phyloP scores from a whole-genome alignment of 2,888 invertebrate genomes.

The Pharmacophagus antenor region DNA sequence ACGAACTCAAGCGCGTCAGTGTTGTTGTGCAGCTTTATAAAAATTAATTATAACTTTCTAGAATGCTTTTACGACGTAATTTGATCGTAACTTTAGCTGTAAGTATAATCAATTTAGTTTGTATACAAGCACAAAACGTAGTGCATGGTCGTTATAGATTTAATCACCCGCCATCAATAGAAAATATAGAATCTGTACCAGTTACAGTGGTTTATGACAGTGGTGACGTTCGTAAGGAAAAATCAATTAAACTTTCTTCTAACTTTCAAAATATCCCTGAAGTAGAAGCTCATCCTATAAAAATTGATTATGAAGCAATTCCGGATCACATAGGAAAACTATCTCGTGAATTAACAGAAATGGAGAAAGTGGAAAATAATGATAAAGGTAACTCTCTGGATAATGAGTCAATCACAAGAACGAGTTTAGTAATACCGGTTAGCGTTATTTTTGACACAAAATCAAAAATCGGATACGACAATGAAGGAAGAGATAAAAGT shows the following conservation, averaged over 20 bases:
- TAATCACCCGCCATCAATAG: constrained; percentile 49
- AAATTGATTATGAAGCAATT: neutral
- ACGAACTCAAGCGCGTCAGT: constrained; percentile 51
- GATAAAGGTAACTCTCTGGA: neutral
- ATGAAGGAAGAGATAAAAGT: constrained; percentile 23
- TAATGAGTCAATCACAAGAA: constrained; percentile 28
- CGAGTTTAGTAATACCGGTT: constrained; percentile 40
- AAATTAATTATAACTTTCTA: constrained; percentile 30
- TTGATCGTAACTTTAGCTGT: constrained; percentile 22
- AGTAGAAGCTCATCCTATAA: neutral
- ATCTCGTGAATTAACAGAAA: constrained; percentile 1
- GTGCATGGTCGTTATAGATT: constrained; percentile 33
- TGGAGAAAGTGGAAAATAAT: constrained; percentile 4
- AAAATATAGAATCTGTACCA: constrained; percentile 41
- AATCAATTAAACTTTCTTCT: constrained; percentile 19
- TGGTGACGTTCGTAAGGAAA: constrained; percentile 33
- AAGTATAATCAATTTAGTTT: constrained; percentile 16
- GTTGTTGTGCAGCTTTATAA: constrained; percentile 45
- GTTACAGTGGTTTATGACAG: constrained; percentile 35
- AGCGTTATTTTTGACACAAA: constrained; percentile 40
- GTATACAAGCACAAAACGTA: constrained; percentile 34
- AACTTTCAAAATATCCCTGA: neutral
- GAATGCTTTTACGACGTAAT: constrained; percentile 24
- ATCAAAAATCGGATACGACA: neutral
- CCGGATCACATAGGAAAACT: neutral